phyloP scores from a whole-genome alignment of 2,888 invertebrate genomes.

The Nephrotoma appendiculata region DNA sequence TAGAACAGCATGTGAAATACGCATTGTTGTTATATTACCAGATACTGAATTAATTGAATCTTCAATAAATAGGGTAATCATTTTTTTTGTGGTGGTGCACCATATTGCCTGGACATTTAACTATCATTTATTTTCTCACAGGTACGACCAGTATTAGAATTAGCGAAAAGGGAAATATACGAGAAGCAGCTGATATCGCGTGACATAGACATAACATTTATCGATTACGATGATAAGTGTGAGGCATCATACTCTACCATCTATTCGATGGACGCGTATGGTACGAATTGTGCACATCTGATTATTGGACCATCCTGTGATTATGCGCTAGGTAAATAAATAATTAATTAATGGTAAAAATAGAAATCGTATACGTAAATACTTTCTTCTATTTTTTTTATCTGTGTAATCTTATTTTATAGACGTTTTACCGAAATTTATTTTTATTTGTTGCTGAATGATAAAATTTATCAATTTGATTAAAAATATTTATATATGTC shows the following conservation, averaged over 20 bases:
- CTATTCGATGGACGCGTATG: slow-evolving; percentile 55
- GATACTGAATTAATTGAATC: slow-evolving; percentile 39
- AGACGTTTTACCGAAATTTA: not conserved
- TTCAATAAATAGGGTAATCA: slow-evolving; percentile 35
- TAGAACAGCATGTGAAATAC: slow-evolving; percentile 38
- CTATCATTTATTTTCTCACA: slow-evolving; percentile 19
- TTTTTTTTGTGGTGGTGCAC: not conserved
- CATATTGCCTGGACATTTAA: not conserved
- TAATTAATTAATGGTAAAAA: not conserved
- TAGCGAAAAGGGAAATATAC: slow-evolving; percentile 42
- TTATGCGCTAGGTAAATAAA: slow-evolving; percentile 59
- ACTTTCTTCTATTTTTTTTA: not conserved
- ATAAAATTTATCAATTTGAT: not conserved
- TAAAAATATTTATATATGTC: not conserved
- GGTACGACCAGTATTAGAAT: slow-evolving; percentile 44
- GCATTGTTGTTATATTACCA: slow-evolving; percentile 51
- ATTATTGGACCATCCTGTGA: slow-evolving; percentile 74
- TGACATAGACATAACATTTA: slow-evolving; percentile 43
- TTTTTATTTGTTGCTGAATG: not conserved
- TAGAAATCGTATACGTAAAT: not conserved
- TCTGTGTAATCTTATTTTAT: not conserved
- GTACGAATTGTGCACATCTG: slow-evolving; percentile 55
- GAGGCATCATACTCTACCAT: slow-evolving; percentile 58
- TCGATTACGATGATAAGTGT: slow-evolving; percentile 55
- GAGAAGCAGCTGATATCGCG: slow-evolving; percentile 39